Conservation (phyloP, 2,113 vertebrate genomes). For the Scalopus aquaticus region DNA sequence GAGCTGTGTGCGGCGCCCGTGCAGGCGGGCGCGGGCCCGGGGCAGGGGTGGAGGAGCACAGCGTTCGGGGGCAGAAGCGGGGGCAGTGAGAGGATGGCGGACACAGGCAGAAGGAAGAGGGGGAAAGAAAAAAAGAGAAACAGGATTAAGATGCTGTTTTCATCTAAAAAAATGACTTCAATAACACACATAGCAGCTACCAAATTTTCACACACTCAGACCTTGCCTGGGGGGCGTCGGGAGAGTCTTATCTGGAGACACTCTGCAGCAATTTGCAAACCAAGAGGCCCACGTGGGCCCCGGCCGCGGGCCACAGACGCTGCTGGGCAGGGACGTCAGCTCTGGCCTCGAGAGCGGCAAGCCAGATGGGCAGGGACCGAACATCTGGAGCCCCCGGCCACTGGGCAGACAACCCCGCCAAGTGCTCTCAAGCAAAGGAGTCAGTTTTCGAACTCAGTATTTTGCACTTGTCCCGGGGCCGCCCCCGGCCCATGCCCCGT, state of each 20-base stretch:
- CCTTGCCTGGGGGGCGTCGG: background rate
- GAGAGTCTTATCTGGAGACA: background rate
- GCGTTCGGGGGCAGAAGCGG: slow-evolving; percentile 57
- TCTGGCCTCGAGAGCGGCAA: no score
- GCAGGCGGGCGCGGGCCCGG: no score
- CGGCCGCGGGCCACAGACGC: no score
- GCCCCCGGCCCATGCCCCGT: no score
- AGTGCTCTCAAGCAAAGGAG: no score
- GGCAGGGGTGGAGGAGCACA: slow-evolving; percentile 60
- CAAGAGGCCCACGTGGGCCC: no score
- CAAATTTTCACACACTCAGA: background rate
- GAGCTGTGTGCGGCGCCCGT: slow-evolving; percentile 83
- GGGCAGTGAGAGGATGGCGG: slow-evolving; percentile 36
- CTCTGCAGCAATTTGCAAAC: background rate
- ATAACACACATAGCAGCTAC: slow-evolving; percentile 15
- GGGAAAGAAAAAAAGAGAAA: slow-evolving; percentile 84
- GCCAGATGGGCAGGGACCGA: no score
- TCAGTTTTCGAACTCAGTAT: no score
- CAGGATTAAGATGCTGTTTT: slow-evolving; percentile 78
- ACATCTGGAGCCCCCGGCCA: no score
- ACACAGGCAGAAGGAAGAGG: slow-evolving; percentile 74
- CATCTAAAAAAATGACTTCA: background rate
- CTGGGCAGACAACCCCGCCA: no score
- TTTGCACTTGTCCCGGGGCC: no score
- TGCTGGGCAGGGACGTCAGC: no score